A percentile compares a stretch with the other conserved stretches of the same genome.
These are phyloP conservation scores for Cirrhinus mrigala DNA, from an alignment of 2,797 vertebrate species.

Conservation along the genomic window DNA sequence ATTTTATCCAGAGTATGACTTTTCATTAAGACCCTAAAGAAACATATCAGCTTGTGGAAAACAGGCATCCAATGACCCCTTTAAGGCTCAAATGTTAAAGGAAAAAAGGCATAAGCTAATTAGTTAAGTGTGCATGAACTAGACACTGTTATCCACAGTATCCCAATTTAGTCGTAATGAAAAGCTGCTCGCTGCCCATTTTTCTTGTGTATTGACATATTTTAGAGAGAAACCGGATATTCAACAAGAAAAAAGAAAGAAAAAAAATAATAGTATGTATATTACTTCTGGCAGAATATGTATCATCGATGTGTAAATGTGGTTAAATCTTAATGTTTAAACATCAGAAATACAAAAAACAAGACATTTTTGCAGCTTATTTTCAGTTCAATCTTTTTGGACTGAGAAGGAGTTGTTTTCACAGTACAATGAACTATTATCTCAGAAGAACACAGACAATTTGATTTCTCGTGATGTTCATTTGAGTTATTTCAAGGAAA, in stretches of 20 bases:
- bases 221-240: neutral
- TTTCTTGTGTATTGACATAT: neutral
- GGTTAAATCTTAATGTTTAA: neutral
- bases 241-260: neutral
- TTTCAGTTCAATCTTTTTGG: neutral
- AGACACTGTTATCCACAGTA: neutral
- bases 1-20: too few relatives aligned
- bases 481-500: neutral
- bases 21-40: too few relatives aligned
- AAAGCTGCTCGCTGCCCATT: neutral
- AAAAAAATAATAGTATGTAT: neutral
- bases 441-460: neutral
- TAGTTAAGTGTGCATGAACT: too few relatives aligned
- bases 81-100: too few relatives aligned
- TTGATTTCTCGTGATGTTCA: neutral
- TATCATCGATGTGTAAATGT: neutral
- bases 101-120: too few relatives aligned
- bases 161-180: neutral
- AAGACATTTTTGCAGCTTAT: neutral
- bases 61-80: too few relatives aligned
- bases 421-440: neutral
- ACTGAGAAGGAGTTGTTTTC: neutral
- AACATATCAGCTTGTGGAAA: too few relatives aligned
- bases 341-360: neutral
- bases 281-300: neutral